phyloP scores from a whole-genome alignment of 2,888 invertebrate genomes.

The Drosophila multiciliata region DNA sequence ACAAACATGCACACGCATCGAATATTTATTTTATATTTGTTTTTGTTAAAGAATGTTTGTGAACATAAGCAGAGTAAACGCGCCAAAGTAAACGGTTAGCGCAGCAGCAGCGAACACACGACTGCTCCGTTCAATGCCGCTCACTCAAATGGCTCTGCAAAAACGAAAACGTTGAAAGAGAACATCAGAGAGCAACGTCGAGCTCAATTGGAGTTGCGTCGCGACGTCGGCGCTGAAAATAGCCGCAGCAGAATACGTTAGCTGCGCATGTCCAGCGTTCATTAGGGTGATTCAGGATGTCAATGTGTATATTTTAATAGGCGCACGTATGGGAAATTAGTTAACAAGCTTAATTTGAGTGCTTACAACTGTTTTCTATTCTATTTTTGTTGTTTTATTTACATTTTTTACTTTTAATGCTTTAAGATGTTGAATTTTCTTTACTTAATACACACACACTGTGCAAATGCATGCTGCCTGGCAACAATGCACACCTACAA shows the following conservation, averaged over 20 bases:
- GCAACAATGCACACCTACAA: slow-evolving; percentile 46
- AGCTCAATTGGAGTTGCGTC: slow-evolving; percentile 32
- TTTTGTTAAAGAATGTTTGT: slow-evolving; percentile 50
- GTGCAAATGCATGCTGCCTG: slow-evolving; percentile 34
- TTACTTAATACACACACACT: slow-evolving; percentile 4
- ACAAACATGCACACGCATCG: slow-evolving; percentile 17
- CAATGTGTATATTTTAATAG: slow-evolving; percentile 7
- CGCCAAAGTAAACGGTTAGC: slow-evolving; percentile 25
- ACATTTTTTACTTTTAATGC: too few relatives aligned
- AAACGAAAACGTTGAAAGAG: slow-evolving; percentile 36
- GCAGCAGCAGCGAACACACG: slow-evolving; percentile 51
- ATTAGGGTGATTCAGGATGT: slow-evolving; percentile 39
- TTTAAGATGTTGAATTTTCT: neutral
- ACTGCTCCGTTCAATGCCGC: slow-evolving; percentile 70
- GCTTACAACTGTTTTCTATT: neutral
- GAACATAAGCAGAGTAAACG: slow-evolving; percentile 28
- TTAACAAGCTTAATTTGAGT: neutral
- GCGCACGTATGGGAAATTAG: neutral
- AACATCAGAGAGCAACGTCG: slow-evolving; percentile 13
- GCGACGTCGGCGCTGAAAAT: slow-evolving; percentile 30
- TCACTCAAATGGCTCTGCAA: slow-evolving; percentile 75
- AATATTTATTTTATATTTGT: slow-evolving; percentile 41
- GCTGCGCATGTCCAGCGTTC: slow-evolving; percentile 64
- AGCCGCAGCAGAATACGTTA: slow-evolving; percentile 22
- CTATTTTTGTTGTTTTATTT: too few relatives aligned